These are phyloP conservation scores for Charina bottae DNA, from an alignment of 2,113 vertebrate genomes.

Conservation along the genomic window DNA sequence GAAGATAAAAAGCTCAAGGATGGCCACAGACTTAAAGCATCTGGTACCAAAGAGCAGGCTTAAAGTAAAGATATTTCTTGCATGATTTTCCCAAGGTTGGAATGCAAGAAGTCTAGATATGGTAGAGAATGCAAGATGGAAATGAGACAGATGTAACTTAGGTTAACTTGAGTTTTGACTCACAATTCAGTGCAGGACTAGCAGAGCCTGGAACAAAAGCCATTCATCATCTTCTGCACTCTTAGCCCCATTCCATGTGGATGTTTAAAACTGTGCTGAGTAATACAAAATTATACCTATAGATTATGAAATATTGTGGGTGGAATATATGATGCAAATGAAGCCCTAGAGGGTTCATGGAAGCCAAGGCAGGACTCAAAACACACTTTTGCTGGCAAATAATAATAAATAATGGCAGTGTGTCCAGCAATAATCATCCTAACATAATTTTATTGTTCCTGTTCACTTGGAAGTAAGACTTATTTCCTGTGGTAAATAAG, in stretches of 20 bases:
- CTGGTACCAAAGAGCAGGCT: neutral
- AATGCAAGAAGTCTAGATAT: neutral
- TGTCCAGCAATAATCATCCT: neutral
- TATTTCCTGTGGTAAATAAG: neutral
- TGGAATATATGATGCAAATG: constrained; percentile 2
- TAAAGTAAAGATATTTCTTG: neutral
- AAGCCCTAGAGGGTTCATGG: neutral
- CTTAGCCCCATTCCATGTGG: neutral
- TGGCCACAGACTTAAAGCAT: neutral
- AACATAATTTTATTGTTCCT: neutral
- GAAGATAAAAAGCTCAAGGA: neutral
- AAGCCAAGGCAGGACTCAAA: neutral
- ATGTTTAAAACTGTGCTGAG: constrained; percentile 10
- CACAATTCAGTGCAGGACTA: neutral
- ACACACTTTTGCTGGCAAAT: neutral
- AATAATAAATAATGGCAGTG: neutral
- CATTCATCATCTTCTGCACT: neutral
- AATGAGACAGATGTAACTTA: neutral
- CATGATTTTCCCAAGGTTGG: neutral
- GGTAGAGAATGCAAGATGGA: neutral
- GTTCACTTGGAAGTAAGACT: neutral
- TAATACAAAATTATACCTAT: constrained; percentile 11
- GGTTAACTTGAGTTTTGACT: neutral
- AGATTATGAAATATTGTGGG: constrained; percentile 1
- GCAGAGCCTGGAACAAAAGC: neutral